A percentile compares a stretch with the other conserved stretches of the same genome.
These are phyloP conservation scores for Epizoanthus illoricatus DNA, from an alignment of 92 coral and sea anemone genomes.

Conservation along the genomic window DNA sequence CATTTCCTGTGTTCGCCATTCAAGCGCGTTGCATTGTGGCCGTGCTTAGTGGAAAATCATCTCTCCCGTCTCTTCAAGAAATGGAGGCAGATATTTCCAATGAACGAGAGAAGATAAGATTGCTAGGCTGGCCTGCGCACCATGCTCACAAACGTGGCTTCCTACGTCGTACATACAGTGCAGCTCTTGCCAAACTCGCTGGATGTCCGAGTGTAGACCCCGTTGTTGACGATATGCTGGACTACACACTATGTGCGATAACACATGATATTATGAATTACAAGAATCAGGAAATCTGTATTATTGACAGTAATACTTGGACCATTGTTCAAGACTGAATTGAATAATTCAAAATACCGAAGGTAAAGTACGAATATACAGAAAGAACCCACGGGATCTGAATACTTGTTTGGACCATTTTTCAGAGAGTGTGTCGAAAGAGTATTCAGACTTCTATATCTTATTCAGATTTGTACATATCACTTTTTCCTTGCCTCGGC, in stretches of 20 bases:
- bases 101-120: conserved; percentile 60
- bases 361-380: neutral
- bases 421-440: no score
- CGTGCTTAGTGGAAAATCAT: conserved; percentile 56
- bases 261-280: neutral
- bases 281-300: neutral
- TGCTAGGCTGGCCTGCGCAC: conserved; percentile 47
- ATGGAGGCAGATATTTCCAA: conserved; percentile 69
- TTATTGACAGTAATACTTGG: conserved; percentile 15
- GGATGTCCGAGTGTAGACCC: conserved; percentile 53
- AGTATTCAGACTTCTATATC: no score
- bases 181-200: conserved; percentile 67
- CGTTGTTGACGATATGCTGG: conserved; percentile 49
- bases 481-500: no score
- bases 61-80: conserved; percentile 65
- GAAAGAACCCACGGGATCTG: no score
- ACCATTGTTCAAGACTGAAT: neutral
- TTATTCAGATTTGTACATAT: no score
- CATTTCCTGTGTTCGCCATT: conserved; percentile 71
- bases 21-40: conserved; percentile 74
- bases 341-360: neutral
- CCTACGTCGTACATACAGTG: conserved; percentile 57
- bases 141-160: conserved; percentile 67
- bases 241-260: neutral
- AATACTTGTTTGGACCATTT: no score